These are phyloP conservation scores for Paracentrotus lividus DNA, from an alignment of 53 echinoderm and acorn worm species.

Conservation along the genomic window DNA sequence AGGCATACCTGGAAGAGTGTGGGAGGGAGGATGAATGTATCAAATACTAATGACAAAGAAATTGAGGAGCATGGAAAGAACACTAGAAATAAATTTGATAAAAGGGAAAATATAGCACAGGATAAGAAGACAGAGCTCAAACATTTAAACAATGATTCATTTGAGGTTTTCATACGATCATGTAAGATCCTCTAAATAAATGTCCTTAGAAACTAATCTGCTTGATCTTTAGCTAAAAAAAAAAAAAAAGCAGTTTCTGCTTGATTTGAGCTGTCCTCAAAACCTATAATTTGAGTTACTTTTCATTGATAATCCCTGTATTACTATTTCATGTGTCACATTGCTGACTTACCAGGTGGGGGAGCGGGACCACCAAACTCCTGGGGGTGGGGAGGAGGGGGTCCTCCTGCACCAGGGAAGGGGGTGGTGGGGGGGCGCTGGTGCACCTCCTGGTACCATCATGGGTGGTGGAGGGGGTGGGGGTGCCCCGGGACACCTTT, in stretches of 20 bases:
- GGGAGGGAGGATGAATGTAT: not conserved
- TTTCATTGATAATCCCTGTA: not conserved
- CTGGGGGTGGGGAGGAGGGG: slow-evolving; percentile 87
- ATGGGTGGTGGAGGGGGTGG: slow-evolving; percentile 77
- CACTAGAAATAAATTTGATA: not conserved
- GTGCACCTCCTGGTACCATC: slow-evolving; percentile 77
- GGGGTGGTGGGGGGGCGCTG: slow-evolving; percentile 81
- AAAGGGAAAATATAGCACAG: too few relatives aligned
- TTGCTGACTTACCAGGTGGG: slow-evolving; percentile 79
- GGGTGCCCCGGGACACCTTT: not conserved
- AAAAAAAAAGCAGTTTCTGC: too few relatives aligned
- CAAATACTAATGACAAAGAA: not conserved
- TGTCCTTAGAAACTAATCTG: too few relatives aligned
- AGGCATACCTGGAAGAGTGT: not conserved
- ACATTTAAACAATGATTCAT: too few relatives aligned
- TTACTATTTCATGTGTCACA: too few relatives aligned
- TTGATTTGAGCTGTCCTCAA: not conserved
- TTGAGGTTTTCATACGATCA: too few relatives aligned
- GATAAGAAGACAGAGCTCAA: too few relatives aligned
- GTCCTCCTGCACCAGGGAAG: slow-evolving; percentile 77
- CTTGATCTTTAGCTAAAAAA: too few relatives aligned
- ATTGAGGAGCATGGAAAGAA: not conserved
- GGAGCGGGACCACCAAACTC: slow-evolving; percentile 85
- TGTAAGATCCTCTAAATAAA: too few relatives aligned
- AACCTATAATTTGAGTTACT: not conserved